phyloP scores from a whole-genome alignment of 2,797 vertebrate genomes.

The Yasuhikotakia modesta region DNA sequence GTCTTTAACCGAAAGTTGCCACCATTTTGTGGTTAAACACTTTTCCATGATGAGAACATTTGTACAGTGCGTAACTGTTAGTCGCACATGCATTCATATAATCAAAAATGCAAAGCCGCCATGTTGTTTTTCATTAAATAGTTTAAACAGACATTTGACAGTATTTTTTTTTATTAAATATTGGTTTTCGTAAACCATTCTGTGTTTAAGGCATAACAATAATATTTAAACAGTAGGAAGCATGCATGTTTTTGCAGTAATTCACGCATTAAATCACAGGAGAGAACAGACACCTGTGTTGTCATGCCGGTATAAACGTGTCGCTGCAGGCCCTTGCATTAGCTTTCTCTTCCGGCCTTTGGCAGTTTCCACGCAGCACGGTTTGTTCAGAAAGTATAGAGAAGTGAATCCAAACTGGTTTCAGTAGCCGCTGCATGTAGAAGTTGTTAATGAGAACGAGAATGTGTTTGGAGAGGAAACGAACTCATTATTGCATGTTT shows the following conservation, averaged over 20 bases:
- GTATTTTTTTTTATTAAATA: not conserved
- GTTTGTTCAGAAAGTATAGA: not conserved
- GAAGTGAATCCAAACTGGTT: constrained; percentile 19
- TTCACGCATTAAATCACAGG: not conserved
- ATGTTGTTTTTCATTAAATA: not conserved
- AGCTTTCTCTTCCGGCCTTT: constrained; percentile 44
- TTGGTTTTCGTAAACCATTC: not conserved
- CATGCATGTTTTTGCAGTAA: constrained; percentile 10
- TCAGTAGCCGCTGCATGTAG: constrained; percentile 14
- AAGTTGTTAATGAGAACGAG: constrained; percentile 10
- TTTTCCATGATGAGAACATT: not conserved
- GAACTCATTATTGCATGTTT: no score
- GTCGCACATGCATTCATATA: not conserved
- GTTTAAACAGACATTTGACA: not conserved
- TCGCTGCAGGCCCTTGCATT: constrained; percentile 55
- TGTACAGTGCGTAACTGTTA: not conserved
- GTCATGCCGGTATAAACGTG: constrained; percentile 47
- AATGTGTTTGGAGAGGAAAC: not conserved
- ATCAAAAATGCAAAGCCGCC: not conserved
- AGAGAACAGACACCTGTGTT: constrained; percentile 50
- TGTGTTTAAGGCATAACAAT: not conserved
- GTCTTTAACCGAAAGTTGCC: constrained; percentile 9
- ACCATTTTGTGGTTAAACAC: constrained; percentile 22
- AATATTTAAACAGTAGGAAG: not conserved
- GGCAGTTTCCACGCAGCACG: constrained; percentile 37